Evolutionary conservation across 2,888 invertebrate genomes (phyloP).

Genomic region (Drosophila nigricruria): DNA sequence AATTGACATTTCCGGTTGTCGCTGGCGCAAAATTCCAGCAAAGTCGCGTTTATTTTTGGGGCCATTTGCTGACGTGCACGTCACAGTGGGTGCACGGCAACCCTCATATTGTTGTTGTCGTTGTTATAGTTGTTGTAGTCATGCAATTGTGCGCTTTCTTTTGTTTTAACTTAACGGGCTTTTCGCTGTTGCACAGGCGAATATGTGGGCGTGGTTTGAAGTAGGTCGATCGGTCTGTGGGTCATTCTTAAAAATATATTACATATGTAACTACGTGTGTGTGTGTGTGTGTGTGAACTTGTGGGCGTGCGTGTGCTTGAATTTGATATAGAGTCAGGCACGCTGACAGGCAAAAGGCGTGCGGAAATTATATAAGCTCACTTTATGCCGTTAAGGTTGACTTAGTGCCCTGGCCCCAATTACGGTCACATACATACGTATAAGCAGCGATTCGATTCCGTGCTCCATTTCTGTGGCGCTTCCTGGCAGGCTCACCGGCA

Average conservation of each 20-base stretch:
- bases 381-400: slow-evolving; percentile 63
- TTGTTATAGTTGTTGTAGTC: slow-evolving; percentile 53
- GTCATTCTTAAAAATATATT: slow-evolving; percentile 38
- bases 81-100: slow-evolving; percentile 26
- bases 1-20: slow-evolving; percentile 72
- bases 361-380: slow-evolving; percentile 72
- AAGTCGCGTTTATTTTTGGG: slow-evolving; percentile 67
- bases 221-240: slow-evolving; percentile 67
- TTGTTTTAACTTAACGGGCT: slow-evolving; percentile 33
- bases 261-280: slow-evolving; percentile 3
- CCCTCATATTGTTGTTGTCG: slow-evolving; percentile 20
- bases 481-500: slow-evolving; percentile 40
- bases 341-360: slow-evolving; percentile 51
- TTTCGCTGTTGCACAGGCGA: slow-evolving; percentile 48
- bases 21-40: slow-evolving; percentile 61
- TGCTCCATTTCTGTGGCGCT: slow-evolving; percentile 59
- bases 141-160: slow-evolving; percentile 59
- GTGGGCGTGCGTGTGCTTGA: slow-evolving; percentile 27
- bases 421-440: slow-evolving; percentile 27
- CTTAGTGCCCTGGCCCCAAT: slow-evolving; percentile 60
- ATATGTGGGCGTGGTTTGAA: slow-evolving; percentile 56
- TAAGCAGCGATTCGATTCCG: slow-evolving; percentile 43
- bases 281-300: slow-evolving; percentile 1
- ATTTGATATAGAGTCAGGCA: slow-evolving; percentile 41
- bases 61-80: slow-evolving; percentile 40